Evolutionary conservation across 2,797 vertebrate species (phyloP).

Genomic region (Poliocrania exsul): DNA sequence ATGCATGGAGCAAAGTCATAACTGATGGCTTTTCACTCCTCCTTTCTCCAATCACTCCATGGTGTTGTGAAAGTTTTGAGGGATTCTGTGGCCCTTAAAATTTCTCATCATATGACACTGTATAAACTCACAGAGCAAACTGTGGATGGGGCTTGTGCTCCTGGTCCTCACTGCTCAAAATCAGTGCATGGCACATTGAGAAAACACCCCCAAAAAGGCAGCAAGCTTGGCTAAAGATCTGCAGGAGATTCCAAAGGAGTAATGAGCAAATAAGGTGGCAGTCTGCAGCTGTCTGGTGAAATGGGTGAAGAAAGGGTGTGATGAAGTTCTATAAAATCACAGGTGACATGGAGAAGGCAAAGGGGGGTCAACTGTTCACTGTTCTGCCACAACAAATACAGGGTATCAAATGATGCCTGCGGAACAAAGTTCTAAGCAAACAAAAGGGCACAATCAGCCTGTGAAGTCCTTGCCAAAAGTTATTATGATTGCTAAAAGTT

Average conservation of each 20-base stretch:
- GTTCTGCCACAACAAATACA: not conserved
- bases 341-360: not conserved
- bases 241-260: not conserved
- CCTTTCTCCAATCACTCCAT: not conserved
- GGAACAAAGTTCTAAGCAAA: not conserved
- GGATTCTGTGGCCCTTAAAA: not conserved
- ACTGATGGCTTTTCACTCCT: not conserved
- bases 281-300: not conserved
- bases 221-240: not conserved
- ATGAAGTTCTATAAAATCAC: not conserved
- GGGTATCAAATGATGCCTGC: not conserved
- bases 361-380: not conserved
- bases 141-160: fast-evolving
- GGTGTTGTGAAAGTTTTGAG: not conserved
- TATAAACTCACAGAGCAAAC: not conserved
- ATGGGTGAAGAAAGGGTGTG: not conserved
- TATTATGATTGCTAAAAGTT: not conserved
- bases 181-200: not conserved
- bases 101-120: not conserved
- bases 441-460: not conserved
- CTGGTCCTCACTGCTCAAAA: not conserved
- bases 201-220: not conserved
- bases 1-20: not conserved
- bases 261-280: not conserved
- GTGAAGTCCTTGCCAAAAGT: not conserved